phyloP scores from a whole-genome alignment of 2,113 vertebrate genomes.

The Leptobrachium ailaonicum region DNA sequence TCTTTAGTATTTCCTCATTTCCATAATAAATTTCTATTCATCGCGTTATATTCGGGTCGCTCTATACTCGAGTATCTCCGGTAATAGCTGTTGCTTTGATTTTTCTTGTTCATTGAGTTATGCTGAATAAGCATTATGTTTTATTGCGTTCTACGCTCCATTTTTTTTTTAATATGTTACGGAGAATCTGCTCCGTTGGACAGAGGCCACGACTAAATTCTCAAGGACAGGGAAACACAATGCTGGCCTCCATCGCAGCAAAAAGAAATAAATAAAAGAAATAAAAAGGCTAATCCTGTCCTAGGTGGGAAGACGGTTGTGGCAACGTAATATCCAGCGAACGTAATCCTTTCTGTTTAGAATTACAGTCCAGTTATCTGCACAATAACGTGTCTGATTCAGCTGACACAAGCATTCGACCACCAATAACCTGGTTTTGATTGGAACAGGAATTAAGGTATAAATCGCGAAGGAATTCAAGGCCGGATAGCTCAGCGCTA shows the following conservation, averaged over 20 bases:
- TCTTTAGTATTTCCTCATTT: too few relatives aligned
- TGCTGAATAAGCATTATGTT: too few relatives aligned
- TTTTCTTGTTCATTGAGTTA: too few relatives aligned
- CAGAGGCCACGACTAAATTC: background rate
- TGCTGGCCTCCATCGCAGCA: constrained; percentile 3
- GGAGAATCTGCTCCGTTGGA: background rate
- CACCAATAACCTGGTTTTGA: constrained; percentile 42
- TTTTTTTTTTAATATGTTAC: too few relatives aligned
- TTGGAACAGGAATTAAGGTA: constrained; percentile 41
- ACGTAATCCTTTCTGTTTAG: constrained; percentile 33
- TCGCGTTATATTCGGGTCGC: too few relatives aligned
- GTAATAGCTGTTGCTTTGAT: too few relatives aligned
- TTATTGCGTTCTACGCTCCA: too few relatives aligned
- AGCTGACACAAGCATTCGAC: constrained; percentile 20
- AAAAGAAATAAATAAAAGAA: background rate
- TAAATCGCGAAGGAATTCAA: constrained; percentile 18
- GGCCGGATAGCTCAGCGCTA: constrained; percentile 15
- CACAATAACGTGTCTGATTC: background rate
- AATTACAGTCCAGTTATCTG: constrained; percentile 14
- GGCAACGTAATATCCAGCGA: constrained; percentile 17
- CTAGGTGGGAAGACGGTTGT: constrained; percentile 25
- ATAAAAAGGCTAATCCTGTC: constrained; percentile 33
- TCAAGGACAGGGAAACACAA: constrained; percentile 22
- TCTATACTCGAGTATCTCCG: too few relatives aligned
- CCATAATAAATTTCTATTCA: too few relatives aligned